Evolutionary conservation across 2,888 invertebrate genomes (phyloP).

Genomic region (Tetrapedia diversipes): DNA sequence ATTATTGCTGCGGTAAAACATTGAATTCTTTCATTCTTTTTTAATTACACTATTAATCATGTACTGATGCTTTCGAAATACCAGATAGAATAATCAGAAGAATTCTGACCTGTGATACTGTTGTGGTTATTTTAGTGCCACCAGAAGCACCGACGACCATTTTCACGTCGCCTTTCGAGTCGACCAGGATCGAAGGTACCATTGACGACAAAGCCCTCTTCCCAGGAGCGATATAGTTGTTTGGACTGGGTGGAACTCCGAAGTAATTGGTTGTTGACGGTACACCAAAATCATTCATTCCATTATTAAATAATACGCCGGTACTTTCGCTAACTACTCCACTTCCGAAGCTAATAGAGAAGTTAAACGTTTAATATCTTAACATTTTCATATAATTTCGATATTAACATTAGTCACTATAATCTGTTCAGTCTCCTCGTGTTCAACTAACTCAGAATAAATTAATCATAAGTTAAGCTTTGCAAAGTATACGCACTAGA

Average conservation of each 20-base stretch:
- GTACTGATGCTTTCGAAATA: background rate
- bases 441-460: background rate
- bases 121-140: constrained; percentile 94
- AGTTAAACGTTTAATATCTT: too few relatives aligned
- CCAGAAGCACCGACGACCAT: constrained; percentile 94
- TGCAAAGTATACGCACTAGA: constrained; percentile 86
- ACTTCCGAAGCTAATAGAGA: constrained; percentile 89
- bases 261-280: constrained; percentile 87
- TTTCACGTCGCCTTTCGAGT: constrained; percentile 86
- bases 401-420: background rate
- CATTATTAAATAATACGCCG: constrained; percentile 93
- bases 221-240: constrained; percentile 92
- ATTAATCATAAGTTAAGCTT: background rate
- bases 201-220: constrained; percentile 96
- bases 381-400: too few relatives aligned
- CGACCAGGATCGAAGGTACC: constrained; percentile 91
- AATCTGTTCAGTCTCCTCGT: background rate
- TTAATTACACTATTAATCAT: background rate
- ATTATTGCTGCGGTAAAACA: background rate
- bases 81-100: background rate
- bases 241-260: constrained; percentile 91
- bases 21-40: background rate
- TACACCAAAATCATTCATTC: constrained; percentile 95
- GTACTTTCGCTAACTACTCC: constrained; percentile 89
- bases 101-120: constrained; percentile 87